phyloP scores from a whole-genome alignment of 2,888 invertebrate species.

The Calameuta idolon region DNA sequence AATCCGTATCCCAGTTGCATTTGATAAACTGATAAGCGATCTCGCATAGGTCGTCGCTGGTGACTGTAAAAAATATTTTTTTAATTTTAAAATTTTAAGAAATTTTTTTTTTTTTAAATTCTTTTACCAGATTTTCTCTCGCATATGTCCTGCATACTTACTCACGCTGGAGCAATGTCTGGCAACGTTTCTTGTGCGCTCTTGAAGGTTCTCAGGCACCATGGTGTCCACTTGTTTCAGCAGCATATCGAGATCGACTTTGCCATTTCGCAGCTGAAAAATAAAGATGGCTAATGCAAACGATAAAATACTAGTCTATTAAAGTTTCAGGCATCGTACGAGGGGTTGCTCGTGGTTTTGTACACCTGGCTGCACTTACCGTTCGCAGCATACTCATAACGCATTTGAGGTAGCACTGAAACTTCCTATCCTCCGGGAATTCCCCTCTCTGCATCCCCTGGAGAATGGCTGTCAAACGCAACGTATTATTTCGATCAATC shows the following conservation, averaged over 20 bases:
- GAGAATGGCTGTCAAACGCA: constrained; percentile 46
- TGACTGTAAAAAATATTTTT: background rate
- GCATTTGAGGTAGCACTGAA: constrained; percentile 71
- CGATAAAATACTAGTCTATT: background rate
- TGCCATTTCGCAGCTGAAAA: constrained; percentile 69
- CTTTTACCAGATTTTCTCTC: background rate
- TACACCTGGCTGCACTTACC: constrained; percentile 56
- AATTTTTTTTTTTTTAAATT: background rate
- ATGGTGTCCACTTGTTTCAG: constrained; percentile 65
- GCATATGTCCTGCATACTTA: constrained; percentile 17
- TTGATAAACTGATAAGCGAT: constrained; percentile 39
- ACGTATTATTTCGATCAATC: constrained; percentile 33
- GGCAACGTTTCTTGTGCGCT: constrained; percentile 26
- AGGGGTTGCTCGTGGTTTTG: background rate
- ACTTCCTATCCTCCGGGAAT: constrained; percentile 42
- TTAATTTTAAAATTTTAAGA: background rate
- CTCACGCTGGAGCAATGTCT: constrained; percentile 29
- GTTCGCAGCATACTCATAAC: constrained; percentile 69
- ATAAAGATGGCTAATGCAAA: background rate
- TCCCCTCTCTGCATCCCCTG: constrained; percentile 37
- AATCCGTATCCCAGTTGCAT: constrained; percentile 40
- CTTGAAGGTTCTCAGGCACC: constrained; percentile 35
- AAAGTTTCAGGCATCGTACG: background rate
- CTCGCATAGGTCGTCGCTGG: constrained; percentile 36
- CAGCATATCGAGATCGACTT: constrained; percentile 69